Evolutionary conservation across 2,888 invertebrate species (phyloP).

Genomic region (Chirona hameri): DNA sequence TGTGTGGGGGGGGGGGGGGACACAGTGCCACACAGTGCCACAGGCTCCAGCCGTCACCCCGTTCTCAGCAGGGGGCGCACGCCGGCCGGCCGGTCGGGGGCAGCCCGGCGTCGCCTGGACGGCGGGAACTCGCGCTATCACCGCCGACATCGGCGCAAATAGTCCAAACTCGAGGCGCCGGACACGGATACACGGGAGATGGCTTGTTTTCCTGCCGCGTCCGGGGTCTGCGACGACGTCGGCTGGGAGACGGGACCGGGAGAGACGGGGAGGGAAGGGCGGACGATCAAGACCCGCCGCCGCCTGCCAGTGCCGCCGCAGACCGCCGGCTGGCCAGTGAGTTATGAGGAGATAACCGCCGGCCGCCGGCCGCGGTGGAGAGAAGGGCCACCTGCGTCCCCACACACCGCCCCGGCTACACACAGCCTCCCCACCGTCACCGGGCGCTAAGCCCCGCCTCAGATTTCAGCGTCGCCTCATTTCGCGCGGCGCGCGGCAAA

Average conservation of each 20-base stretch:
- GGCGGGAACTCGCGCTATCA: not conserved
- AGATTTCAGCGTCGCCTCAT: not conserved
- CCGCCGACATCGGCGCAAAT: not conserved
- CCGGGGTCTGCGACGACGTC: not conserved
- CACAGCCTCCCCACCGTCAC: not conserved
- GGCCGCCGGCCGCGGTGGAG: not conserved
- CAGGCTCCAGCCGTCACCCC: too few relatives aligned
- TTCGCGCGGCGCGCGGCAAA: not conserved
- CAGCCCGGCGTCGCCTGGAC: not conserved
- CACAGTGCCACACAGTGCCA: too few relatives aligned
- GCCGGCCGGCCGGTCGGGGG: not conserved
- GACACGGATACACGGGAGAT: not conserved
- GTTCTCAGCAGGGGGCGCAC: not conserved
- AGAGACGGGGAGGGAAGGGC: not conserved
- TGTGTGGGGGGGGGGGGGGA: too few relatives aligned
- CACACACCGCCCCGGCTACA: not conserved
- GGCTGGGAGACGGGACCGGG: not conserved
- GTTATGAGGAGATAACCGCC: not conserved
- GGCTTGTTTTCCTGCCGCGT: conserved; percentile 5
- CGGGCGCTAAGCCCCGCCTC: not conserved
- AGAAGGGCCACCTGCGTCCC: not conserved
- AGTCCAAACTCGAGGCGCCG: not conserved
- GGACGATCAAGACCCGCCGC: not conserved
- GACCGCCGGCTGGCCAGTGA: not conserved
- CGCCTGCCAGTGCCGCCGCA: not conserved